Evolutionary conservation across 2,797 vertebrate genomes (phyloP).

Genomic region (Darevskia mixta): DNA sequence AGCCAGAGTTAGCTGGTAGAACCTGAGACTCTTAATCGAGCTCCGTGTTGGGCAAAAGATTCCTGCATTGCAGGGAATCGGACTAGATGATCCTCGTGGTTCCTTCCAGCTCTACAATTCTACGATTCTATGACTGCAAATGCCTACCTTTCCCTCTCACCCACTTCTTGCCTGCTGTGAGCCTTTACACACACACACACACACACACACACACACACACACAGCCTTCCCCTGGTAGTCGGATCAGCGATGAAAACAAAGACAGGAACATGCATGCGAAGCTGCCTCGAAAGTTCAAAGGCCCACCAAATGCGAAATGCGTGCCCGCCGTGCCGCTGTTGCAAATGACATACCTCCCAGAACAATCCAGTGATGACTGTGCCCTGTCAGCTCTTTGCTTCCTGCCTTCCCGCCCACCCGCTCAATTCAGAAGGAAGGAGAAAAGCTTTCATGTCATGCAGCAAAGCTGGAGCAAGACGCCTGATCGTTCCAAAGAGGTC

Average conservation of each 20-base stretch:
- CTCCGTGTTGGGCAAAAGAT: no score
- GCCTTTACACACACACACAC: neutral
- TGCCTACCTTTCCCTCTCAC: constrained; percentile 8
- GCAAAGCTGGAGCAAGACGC: neutral
- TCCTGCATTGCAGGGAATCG: no score
- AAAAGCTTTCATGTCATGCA: constrained; percentile 48
- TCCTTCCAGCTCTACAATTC: no score
- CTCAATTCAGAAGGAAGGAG: constrained; percentile 1
- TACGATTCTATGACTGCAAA: neutral
- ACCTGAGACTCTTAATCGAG: no score
- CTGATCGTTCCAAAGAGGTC: neutral
- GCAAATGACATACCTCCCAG: constrained; percentile 57
- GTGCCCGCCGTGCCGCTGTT: constrained; percentile 37
- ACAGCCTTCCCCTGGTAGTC: neutral
- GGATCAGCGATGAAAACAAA: constrained; percentile 49
- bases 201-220: neutral
- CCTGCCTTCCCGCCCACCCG: neutral
- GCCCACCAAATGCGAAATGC: constrained; percentile 15
- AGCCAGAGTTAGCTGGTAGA: neutral
- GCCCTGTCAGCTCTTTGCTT: constrained; percentile 45
- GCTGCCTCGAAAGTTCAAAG: constrained; percentile 64
- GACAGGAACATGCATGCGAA: constrained; percentile 17
- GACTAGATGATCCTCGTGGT: no score
- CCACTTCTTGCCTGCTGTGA: neutral
- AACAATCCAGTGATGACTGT: constrained; percentile 51